Evolutionary conservation across 2,888 invertebrate species (phyloP), one percentile per base, ranked within the genome.

Genomic region (Tillus elongatus): DNA sequence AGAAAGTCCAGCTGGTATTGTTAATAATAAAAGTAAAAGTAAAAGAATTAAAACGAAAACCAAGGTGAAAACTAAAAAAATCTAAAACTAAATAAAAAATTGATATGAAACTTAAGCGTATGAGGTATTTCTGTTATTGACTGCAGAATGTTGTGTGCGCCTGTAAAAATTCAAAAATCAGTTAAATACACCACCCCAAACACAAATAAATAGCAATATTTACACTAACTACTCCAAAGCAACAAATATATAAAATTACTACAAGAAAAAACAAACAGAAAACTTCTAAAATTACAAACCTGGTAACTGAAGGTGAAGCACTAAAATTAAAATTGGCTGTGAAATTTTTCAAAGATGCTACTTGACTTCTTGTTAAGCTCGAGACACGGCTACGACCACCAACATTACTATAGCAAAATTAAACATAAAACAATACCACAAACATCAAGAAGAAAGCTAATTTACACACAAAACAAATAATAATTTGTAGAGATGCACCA

Each of bases 311-410:
- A 43, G 68, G 60, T 50, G 66, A 64, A 52, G 63, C 64, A 61
- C 66, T 60, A 64, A 71, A 71, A 66, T 69, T 70, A 68, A 72
- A 70, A 56, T 63, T 65, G 50, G 70, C 64, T 37, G 63, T 63
- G 53, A 72, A 63, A 49, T 67, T 69, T 66, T 69, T 71, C 58
- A 73, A 60, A 43, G 70, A 67, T 49, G 70, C 64, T 49, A 72
- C 72, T 63, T 73, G 72, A 49, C 68, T 65, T 57, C 69, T 68
- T 46, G 73, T 72, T 58, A 72, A 65, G 54, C 71, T 72, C 54
- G 71, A 69, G 51, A 71, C 71, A 60, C 72, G 64, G 57, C 68
- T 67, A 58, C 70, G 68, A 64, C 62, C 65, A 53, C 67, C 68
- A 58, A 60, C 57, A 59, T 64, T 63, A 60, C 57, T 61, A 58